phyloP scores from a whole-genome alignment of 2,113 vertebrate genomes.

The Malurus cyaneus region DNA sequence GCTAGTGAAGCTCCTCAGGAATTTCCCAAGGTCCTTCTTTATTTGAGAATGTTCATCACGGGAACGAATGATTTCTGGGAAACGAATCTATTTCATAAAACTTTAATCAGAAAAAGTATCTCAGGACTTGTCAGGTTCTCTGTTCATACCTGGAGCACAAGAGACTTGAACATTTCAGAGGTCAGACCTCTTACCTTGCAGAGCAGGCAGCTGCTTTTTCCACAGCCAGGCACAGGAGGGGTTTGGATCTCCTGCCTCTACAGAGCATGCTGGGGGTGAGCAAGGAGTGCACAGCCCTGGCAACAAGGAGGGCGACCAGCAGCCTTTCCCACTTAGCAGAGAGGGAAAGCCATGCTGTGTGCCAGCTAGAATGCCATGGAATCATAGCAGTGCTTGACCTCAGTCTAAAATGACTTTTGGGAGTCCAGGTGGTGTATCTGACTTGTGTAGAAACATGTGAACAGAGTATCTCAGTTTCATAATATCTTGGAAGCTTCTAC shows the following conservation, averaged over 20 bases:
- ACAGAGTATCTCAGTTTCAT: background rate
- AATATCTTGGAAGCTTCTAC: background rate
- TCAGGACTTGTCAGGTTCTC: background rate
- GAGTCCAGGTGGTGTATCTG: background rate
- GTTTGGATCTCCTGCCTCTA: background rate
- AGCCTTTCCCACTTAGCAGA: background rate
- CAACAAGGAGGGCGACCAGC: fast-evolving
- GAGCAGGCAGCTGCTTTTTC: background rate
- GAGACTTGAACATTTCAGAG: background rate
- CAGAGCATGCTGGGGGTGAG: fast-evolving
- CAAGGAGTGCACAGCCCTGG: fast-evolving
- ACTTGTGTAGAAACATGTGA: background rate
- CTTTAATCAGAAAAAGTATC: background rate
- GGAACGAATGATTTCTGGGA: background rate
- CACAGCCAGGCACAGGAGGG: background rate
- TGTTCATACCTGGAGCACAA: background rate
- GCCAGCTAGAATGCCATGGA: background rate
- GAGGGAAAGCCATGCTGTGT: background rate
- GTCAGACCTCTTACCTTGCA: background rate
- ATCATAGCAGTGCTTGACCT: background rate
- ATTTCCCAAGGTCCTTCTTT: background rate
- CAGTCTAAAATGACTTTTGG: background rate
- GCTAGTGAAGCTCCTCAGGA: background rate
- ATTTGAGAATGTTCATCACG: background rate
- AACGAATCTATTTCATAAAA: background rate